Base-by-base conservation (phyloP, 2,888 invertebrate species). In the Trachelus tabidus region DNA sequence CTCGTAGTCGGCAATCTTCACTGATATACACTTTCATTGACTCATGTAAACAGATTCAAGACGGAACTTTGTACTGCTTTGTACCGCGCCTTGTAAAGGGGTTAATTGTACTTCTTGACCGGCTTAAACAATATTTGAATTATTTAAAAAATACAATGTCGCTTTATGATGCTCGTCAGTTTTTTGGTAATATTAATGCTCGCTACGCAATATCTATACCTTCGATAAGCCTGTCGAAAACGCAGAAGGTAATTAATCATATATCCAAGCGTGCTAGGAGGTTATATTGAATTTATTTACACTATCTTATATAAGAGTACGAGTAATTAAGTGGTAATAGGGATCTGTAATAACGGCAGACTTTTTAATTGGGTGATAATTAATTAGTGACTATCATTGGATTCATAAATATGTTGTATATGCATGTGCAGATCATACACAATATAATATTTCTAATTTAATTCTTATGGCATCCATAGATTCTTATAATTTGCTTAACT, bases 401-500 rank as follows among this genome's bases (percentile, higher is more conserved):
- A 77, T 79, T 34, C 30, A 12, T 74, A 75, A 75, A 56, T 77
- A 35, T 40, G 74, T 75, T 73, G 75, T 73, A 76, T 76, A 33
- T 76, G 12, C 31, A 73, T 74, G n/a, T 23, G 4, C 9, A 11
- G 34, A 76, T 37, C 11, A 69, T 73, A 23, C 75, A 68, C 34
- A 9, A 1, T 40, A 75, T 37, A 77, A n/a, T 73, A 71, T 56
- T 76, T 56, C 33, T 75, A 11, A 68, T 31, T 75, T 34, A 15
- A 69, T 40, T 73, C 34, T 76, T 74, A 75, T 68, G 75, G 83
- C 84, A 81, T 77, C 91, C 91, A 56, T 87, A 96, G 95, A 94
- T 96, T 79, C 93, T 96, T 79, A 92, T 96, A 87, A 93, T 96
- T 89, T 95, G 96, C 82, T 93, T 96, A 82, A 94, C 96, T 75